phyloP scores from a whole-genome alignment of 2,888 invertebrate genomes.

The Callinectes sapidus region DNA sequence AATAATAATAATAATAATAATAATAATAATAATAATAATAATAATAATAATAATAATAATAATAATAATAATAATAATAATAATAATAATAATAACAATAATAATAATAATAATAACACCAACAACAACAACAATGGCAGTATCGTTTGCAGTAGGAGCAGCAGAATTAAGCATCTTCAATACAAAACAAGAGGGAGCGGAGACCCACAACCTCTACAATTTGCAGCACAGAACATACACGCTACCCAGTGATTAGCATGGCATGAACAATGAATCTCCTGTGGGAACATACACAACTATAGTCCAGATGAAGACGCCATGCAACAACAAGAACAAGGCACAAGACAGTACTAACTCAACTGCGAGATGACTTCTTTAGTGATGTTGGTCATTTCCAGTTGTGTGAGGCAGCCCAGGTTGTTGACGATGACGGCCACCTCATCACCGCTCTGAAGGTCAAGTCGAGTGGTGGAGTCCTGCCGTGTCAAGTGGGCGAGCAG shows the following conservation, averaged over 20 bases:
- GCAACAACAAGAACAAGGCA: not conserved
- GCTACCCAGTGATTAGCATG: too few relatives aligned
- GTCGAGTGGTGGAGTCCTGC: conserved; percentile 74
- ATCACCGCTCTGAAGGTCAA: conserved; percentile 74
- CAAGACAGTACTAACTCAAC: conserved; percentile 72
- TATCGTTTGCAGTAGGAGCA: too few relatives aligned
- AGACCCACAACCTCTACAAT: too few relatives aligned
- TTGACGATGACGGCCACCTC: conserved; percentile 84
- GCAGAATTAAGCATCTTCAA: too few relatives aligned
- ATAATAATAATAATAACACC: not conserved
- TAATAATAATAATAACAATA: not conserved
- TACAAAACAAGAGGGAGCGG: too few relatives aligned
- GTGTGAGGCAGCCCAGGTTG: conserved; percentile 86
- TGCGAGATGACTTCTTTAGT: conserved; percentile 82
- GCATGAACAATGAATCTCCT: too few relatives aligned
- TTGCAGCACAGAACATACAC: too few relatives aligned
- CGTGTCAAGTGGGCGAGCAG: conserved; percentile 77
- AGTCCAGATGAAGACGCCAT: too few relatives aligned
- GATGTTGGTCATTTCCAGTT: conserved; percentile 85
- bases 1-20: conserved; percentile 5
- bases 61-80: not conserved
- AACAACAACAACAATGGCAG: not conserved
- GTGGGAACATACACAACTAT: too few relatives aligned
- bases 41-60: conserved; percentile 4
- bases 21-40: not conserved